phyloP scores from a whole-genome alignment of 30 jellyfish, hydroid and myxozoan genomes.

The Aurelia sp. region DNA sequence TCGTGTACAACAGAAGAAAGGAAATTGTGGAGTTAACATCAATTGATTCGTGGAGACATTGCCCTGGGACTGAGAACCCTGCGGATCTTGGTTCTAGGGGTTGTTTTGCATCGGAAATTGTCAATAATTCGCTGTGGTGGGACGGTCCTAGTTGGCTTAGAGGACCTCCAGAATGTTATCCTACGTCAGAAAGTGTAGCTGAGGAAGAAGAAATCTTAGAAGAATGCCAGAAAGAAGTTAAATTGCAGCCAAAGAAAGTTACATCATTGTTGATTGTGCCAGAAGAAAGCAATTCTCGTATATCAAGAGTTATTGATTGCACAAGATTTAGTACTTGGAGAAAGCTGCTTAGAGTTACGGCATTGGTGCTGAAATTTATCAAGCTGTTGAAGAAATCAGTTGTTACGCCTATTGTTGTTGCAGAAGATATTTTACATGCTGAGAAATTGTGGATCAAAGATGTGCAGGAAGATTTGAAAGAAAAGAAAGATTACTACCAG shows the following conservation, averaged over 20 bases:
- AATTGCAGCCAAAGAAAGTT: neutral
- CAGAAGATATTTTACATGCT: constrained; percentile 14
- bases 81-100: constrained; percentile 17
- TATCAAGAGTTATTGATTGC: constrained; percentile 25
- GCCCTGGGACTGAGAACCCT: constrained; percentile 53
- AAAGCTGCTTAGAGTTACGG: constrained; percentile 1
- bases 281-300: neutral
- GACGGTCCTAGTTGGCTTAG: constrained; percentile 53
- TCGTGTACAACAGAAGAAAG: constrained; percentile 17
- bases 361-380: constrained; percentile 28
- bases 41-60: constrained; percentile 25
- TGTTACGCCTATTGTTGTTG: neutral
- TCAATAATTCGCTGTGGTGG: constrained; percentile 48
- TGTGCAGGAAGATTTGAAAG: constrained; percentile 2
- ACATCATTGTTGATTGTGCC: constrained; percentile 7
- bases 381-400: constrained; percentile 31
- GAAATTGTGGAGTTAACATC: constrained; percentile 12
- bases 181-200: neutral
- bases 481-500: neutral
- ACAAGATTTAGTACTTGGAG: constrained; percentile 15
- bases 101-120: constrained; percentile 27
- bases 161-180: constrained; percentile 47
- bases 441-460: constrained; percentile 31
- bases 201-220: constrained; percentile 7
- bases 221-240: constrained; percentile 24